phyloP scores from a whole-genome alignment of 2,888 invertebrate genomes.

The Nephrotoma guestfalica region DNA sequence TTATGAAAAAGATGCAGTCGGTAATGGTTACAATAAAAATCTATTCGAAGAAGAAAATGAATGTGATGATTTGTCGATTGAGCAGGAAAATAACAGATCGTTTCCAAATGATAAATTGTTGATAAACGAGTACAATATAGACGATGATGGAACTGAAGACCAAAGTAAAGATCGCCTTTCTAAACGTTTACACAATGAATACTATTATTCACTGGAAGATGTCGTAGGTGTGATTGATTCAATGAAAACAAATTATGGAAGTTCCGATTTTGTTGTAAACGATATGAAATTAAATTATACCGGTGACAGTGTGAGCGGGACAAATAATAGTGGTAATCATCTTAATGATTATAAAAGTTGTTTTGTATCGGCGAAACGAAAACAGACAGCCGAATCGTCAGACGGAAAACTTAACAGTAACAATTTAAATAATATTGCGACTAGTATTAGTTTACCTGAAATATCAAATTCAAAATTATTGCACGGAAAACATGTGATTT shows the following conservation, averaged over 20 bases:
- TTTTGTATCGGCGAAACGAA: background rate
- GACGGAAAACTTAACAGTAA: background rate
- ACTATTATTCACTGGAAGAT: constrained; percentile 10
- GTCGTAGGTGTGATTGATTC: background rate
- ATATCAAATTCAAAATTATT: background rate
- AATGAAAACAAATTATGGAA: background rate
- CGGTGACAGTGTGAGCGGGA: background rate
- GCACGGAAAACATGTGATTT: constrained; percentile 8
- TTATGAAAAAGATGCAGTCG: background rate
- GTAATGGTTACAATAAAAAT: background rate
- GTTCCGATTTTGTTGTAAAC: background rate
- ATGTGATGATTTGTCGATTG: background rate
- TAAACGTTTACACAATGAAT: constrained; percentile 6
- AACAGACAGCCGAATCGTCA: background rate
- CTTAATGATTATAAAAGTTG: background rate
- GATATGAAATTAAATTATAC: background rate
- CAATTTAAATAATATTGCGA: background rate
- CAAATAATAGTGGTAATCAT: background rate
- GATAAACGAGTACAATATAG: background rate
- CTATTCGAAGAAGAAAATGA: background rate
- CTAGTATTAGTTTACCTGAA: constrained; percentile 5
- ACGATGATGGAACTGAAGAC: background rate
- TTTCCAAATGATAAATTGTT: constrained; percentile 5
- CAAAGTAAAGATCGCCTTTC: constrained; percentile 7
- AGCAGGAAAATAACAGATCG: background rate